Percentiles rank a stretch among this genome's conserved stretches.
Evolutionary conservation across 1,140 invertebrate species (phyloP).

Genomic region (Lethocerus indicus): DNA sequence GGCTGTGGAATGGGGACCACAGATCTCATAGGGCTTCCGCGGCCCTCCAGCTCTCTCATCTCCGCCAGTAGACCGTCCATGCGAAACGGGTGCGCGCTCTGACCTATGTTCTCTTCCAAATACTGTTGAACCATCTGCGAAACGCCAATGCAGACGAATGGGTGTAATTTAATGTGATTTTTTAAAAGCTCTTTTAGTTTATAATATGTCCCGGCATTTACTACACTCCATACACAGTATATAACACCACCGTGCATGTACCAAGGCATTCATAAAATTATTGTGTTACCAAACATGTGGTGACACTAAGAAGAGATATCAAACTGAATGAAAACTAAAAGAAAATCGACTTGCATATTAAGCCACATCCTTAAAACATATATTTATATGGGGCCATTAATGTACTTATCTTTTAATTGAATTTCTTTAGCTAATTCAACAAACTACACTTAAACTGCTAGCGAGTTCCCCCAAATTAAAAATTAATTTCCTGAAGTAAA

Average conservation of each 20-base stretch:
- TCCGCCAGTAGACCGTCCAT: constrained; percentile 37
- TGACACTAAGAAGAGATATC: neutral
- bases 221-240: neutral
- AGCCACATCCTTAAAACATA: too few relatives aligned
- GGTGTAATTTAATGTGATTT: neutral
- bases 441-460: too few relatives aligned
- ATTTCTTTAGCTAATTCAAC: too few relatives aligned
- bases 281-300: neutral
- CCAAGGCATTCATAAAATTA: neutral
- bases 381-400: too few relatives aligned
- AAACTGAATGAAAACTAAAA: neutral
- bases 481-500: too few relatives aligned
- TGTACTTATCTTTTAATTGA: too few relatives aligned
- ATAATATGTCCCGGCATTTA: neutral
- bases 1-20: constrained; percentile 15
- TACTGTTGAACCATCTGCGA: constrained; percentile 53
- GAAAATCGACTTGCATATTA: too few relatives aligned
- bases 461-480: too few relatives aligned
- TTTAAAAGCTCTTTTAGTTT: neutral
- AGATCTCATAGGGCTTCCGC: constrained; percentile 10
- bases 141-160: constrained; percentile 4
- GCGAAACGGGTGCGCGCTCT: constrained; percentile 54
- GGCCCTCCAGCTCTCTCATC: constrained; percentile 33
- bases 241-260: neutral
- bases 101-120: constrained; percentile 36